Evolutionary conservation across 1,140 invertebrate species (phyloP), one percentile per base, ranked within the genome.

Genomic region (Maniola jurtina): DNA sequence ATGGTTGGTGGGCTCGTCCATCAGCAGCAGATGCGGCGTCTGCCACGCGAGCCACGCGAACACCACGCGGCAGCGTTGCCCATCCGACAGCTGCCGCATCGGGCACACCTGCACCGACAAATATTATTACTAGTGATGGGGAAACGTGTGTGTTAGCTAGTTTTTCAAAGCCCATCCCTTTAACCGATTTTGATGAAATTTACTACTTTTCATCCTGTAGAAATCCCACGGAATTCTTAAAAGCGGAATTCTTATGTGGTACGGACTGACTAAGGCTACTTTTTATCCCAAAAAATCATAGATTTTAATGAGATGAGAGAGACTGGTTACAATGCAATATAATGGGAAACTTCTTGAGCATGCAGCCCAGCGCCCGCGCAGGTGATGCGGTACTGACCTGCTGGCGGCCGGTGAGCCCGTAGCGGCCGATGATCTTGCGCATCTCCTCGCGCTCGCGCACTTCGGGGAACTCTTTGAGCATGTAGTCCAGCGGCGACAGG

Each of bases 1-100:
- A 86, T 99, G 98, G 94, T 99, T 99, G 25, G 98, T 99, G 73
- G 98, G 99, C 94, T 99, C 98, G 89, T 99, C 98, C 34, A 99
- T 92, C 6, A 99, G 91, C 47, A 99, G 92, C 63, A 99, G 91
- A 92, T 99, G 98, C 6, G 98, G 98, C 34, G 94, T 95, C 92
- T 99, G 97, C 96, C 97, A 98, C 0, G 97, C 97, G 56, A 98
- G 91, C 96, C 96, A 99, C 5, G 99, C 98, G 92, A 99, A 99
- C 36, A 99, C 98, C 0, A 99, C 98, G 71, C 99, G 95, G 91
- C 99, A 99, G 61, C 98, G 92, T 91, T 99, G 99, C 40, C 99
- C 99, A 91, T 99, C 99, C 0, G 97, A 99, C 47, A 99, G 89
- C 90, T 99, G 99, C 52, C 97, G 93, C 84, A 99, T 99, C 6